Conservation (phyloP, 2,113 vertebrate species). For the Daubentonia madagascariensis region DNA sequence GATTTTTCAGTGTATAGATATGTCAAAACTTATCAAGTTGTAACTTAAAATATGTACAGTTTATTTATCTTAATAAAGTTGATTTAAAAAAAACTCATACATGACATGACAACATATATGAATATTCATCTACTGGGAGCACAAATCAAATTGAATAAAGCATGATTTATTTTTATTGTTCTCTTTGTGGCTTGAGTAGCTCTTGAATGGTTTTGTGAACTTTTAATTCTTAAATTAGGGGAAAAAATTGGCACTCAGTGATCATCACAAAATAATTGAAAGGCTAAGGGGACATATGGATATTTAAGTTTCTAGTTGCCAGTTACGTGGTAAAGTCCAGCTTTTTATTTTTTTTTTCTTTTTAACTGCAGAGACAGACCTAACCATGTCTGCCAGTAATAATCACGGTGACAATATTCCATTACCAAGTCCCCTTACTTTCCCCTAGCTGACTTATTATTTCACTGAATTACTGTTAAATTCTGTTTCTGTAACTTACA, state of each 20-base stretch:
- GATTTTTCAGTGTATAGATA: background rate
- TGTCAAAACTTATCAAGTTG: background rate
- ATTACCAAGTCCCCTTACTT: slow-evolving; percentile 44
- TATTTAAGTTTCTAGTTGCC: slow-evolving; percentile 30
- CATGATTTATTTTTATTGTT: background rate
- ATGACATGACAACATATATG: background rate
- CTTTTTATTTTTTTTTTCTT: background rate
- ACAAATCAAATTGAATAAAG: background rate
- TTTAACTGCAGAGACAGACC: slow-evolving; percentile 56
- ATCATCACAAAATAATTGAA: slow-evolving; percentile 20
- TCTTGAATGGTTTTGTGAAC: background rate
- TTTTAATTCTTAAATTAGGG: background rate
- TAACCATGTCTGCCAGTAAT: slow-evolving; percentile 38
- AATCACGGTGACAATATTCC: slow-evolving; percentile 51
- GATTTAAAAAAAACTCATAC: background rate
- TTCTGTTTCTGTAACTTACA: slow-evolving; percentile 61
- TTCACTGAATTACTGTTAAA: slow-evolving; percentile 53
- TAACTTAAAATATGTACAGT: background rate
- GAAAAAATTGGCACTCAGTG: background rate
- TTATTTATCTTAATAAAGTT: background rate
- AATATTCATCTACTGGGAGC: background rate
- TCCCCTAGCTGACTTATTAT: slow-evolving; percentile 67
- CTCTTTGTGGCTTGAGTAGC: background rate
- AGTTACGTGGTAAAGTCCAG: background rate
- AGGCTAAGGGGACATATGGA: background rate